Base-by-base conservation (phyloP, 1,140 invertebrate species). In the Drosophila ercepeae region DNA sequence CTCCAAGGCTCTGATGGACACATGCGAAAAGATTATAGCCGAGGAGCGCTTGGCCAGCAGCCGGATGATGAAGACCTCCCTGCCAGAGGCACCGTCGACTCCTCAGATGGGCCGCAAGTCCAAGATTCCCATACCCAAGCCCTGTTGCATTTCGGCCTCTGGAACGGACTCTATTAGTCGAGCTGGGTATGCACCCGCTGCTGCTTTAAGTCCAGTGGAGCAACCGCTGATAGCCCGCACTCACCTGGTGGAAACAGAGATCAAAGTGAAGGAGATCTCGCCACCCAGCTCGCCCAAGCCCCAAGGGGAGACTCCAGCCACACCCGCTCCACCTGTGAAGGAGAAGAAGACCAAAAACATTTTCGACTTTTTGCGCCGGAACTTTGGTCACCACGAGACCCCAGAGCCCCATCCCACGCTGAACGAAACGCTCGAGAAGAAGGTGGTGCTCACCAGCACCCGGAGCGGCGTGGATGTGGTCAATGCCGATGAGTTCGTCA, bases 281-380 rank as follows among this genome's bases (percentile, higher is more conserved):
- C 72, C 75, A 7, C 75, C 86, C 13, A 48, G 50, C 18, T 75
- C 76, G 1, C 75, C 82, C 5, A 75, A 58, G 13, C 16, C 49
- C 7, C 7, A 29, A 4, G 52, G 44, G 18, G 44, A 48, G 13
- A 48, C 41, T 19, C 41, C 49, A 4, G 8, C 36, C 25, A 21
- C 36, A 27, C 45, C 54, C 53, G 52, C 57, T 7, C 29, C 69
- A 6, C 27, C 36, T 9, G 19, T 46, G 1, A 91, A 86, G 42
- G 68, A 78, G 4, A 90, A 91, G 61, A 91, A 91, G 45, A 75
- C 89, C 0, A 91, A 91, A 54, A 91, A 91, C 48, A 91, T 91
- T 42, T 91, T 91, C 5, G 90, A 91, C 51, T 91, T 91, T 46
- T 46, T 91, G 19, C 84, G 84, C 44, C 75, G 81, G 7, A 91